A percentile compares a stretch with the other conserved stretches of the same genome.
These are phyloP conservation scores for Chironex yamaguchii DNA, from an alignment of 30 jellyfish, hydroid and myxozoan species.

Conservation along the genomic window DNA sequence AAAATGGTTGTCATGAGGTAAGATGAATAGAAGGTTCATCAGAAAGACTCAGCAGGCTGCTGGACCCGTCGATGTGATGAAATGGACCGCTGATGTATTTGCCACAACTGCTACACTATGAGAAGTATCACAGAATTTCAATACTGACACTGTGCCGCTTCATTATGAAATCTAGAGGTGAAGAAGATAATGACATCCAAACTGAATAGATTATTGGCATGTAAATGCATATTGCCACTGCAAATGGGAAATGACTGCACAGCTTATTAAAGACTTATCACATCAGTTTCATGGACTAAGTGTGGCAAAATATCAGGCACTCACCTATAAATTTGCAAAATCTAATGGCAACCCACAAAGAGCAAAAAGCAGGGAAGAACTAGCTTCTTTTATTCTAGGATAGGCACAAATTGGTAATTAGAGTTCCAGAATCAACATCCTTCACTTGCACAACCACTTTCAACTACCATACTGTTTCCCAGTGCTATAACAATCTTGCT, in stretches of 20 bases:
- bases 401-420: neutral
- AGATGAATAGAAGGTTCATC: neutral
- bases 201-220: neutral
- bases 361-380: neutral
- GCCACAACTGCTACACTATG: neutral
- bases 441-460: slow-evolving; percentile 62
- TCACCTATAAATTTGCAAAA: neutral
- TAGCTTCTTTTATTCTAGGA: neutral
- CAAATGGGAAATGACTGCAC: neutral
- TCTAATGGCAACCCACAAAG: neutral
- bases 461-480: slow-evolving; percentile 64
- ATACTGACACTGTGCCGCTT: neutral
- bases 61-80: neutral
- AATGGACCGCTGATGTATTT: neutral
- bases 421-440: slow-evolving; percentile 50
- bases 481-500: slow-evolving; percentile 7
- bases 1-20: neutral
- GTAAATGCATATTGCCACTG: neutral
- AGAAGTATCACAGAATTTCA: neutral
- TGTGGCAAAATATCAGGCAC: neutral
- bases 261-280: neutral
- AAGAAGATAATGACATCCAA: neutral
- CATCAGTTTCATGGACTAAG: neutral
- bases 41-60: neutral
- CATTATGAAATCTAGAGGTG: neutral